Conservation (phyloP, 2,888 invertebrate genomes). For the Xestia ashworthii region DNA sequence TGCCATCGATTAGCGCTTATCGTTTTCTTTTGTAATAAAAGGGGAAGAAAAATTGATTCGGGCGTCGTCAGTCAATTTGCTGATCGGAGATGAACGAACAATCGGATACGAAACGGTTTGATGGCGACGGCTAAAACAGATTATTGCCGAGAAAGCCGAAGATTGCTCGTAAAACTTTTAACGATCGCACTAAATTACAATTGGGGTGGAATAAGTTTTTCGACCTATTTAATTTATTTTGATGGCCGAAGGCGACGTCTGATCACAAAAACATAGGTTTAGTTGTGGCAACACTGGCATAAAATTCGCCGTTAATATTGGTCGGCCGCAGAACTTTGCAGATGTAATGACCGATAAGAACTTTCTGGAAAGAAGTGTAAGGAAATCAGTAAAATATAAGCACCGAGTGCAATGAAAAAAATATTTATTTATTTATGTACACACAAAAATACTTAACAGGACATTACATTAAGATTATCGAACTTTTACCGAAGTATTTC, state of each 20-base stretch:
- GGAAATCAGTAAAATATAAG: neutral
- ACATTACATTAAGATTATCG: too few relatives aligned
- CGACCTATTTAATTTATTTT: conserved; percentile 81
- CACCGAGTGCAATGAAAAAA: neutral
- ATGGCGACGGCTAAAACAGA: conserved; percentile 79
- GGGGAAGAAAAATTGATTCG: conserved; percentile 72
- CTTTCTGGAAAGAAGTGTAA: neutral
- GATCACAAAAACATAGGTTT: conserved; percentile 73
- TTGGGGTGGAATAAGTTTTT: conserved; percentile 79
- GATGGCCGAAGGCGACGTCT: conserved; percentile 66
- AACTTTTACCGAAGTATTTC: neutral
- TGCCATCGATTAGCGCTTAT: conserved; percentile 69
- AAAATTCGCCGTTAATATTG: conserved; percentile 58
- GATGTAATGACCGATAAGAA: neutral
- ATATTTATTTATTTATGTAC: too few relatives aligned
- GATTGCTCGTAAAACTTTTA: conserved; percentile 86
- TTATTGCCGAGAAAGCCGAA: conserved; percentile 80
- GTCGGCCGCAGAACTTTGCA: conserved; percentile 29
- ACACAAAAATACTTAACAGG: too few relatives aligned
- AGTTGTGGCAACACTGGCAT: conserved; percentile 59
- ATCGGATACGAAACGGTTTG: conserved; percentile 74
- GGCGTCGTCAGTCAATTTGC: conserved; percentile 75
- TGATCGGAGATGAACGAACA: conserved; percentile 74
- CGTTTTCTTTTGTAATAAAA: conserved; percentile 68
- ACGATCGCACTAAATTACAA: conserved; percentile 83